Evolutionary conservation across 2,888 invertebrate species (phyloP), one percentile per base, ranked within the genome.

Genomic region (Xylota segnis): DNA sequence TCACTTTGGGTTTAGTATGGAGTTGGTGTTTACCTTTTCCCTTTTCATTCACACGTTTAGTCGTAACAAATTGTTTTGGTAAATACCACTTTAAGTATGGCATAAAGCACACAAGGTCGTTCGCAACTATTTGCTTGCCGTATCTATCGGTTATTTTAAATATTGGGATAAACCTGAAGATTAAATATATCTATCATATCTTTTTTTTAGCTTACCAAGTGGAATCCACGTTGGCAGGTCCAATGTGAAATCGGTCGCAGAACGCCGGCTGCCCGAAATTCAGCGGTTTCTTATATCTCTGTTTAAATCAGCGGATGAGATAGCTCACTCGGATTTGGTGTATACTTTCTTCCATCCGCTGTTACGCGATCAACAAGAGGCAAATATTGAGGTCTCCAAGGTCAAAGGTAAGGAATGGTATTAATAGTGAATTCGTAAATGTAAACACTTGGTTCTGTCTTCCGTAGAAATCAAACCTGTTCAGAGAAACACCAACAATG

Each of bases 271-370:
- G 90, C 94, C 95, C 4, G 98, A 98, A 91, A 96, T 99, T 82
- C 96, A 97, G 90, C 94, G 95, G 77, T 99, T 99, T 93, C 94
- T 99, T 5, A 94, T 95, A 56, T 96, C 97, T 0, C 93, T 99
- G 71, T 97, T 98, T 92, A 94, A 94, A 89, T 95, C 98, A 90
- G 96, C 98, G 0, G 96, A 97, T 88, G 99, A 99, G 93, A 98
- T 99, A 89, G 96, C 98, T 0, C 98, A 99, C 93, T 97, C 96
- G 6, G 98, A 98, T 92, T 94, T 99, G 71, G 98, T 99, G 0
- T 99, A 99, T 92, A 99, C 99, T 0, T 99, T 99, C 94, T 99
- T 99, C 93, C 99, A 99, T 93, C 98, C 99, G 2, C 93, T 99
- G 87, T 93, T 98, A 86, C 93, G 99, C 87, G 99, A 99, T 93